Percentiles rank a stretch among this genome's conserved stretches.
Evolutionary conservation across 2,797 vertebrate genomes (phyloP).

Genomic region (Philypnodon macrostomus): DNA sequence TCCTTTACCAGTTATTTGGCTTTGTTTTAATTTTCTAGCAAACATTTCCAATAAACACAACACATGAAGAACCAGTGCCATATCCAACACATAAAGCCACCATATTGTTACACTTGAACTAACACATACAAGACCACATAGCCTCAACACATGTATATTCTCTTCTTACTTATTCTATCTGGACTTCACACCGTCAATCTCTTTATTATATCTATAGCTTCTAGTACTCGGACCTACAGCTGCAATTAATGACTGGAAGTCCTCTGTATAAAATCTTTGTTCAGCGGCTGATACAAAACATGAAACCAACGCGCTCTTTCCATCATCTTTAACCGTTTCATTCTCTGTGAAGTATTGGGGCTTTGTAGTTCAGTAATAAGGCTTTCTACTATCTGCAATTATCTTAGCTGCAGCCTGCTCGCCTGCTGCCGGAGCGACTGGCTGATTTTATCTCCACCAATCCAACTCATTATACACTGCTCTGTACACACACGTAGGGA

Average conservation of each 20-base stretch:
- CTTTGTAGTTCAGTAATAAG: conserved; percentile 11
- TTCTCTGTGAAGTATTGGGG: conserved; percentile 3
- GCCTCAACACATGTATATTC: too few species aligned
- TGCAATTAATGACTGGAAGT: neutral
- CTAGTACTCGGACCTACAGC: conserved; percentile 2
- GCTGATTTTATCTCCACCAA: neutral
- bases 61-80: too few species aligned
- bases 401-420: too few species aligned
- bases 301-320: neutral
- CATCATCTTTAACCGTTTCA: conserved; percentile 3
- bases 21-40: too few species aligned
- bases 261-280: conserved; percentile 1
- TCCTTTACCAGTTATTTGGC: too few species aligned
- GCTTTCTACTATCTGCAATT: conserved; percentile 6
- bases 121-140: too few species aligned
- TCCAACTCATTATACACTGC: conserved; percentile 2
- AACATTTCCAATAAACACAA: too few species aligned
- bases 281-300: neutral
- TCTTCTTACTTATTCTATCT: too few species aligned
- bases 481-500: neutral
- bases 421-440: conserved; percentile 5
- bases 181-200: too few species aligned
- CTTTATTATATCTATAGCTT: neutral
- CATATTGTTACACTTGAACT: too few species aligned
- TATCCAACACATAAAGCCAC: too few species aligned